phyloP scores from a whole-genome alignment of 1,140 invertebrate genomes.

The Drosophila bifasciata region DNA sequence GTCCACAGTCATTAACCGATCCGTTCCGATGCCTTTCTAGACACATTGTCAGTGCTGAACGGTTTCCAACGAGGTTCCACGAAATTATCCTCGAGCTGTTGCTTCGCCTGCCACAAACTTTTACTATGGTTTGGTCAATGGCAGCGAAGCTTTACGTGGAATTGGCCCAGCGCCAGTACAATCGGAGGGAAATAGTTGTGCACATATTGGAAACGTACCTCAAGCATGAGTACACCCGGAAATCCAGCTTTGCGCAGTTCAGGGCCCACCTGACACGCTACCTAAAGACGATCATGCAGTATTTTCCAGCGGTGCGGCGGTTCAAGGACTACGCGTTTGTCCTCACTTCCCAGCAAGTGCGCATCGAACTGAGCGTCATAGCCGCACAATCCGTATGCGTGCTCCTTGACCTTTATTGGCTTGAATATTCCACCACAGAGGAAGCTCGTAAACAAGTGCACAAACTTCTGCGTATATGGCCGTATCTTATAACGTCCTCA shows the following conservation, averaged over 20 bases:
- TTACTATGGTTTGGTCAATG: background rate
- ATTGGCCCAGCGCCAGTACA: constrained; percentile 42
- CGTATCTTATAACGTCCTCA: constrained; percentile 16
- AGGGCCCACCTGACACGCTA: constrained; percentile 25
- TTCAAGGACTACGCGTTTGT: constrained; percentile 35
- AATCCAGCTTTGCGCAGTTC: constrained; percentile 20
- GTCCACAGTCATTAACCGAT: no score
- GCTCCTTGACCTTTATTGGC: constrained; percentile 33
- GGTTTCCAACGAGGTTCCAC: constrained; percentile 45
- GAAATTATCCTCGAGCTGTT: constrained; percentile 47
- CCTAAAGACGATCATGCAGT: constrained; percentile 17
- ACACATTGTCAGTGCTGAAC: constrained; percentile 45
- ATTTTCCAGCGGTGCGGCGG: constrained; percentile 25
- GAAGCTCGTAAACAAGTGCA: constrained; percentile 31
- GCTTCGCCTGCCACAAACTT: constrained; percentile 7
- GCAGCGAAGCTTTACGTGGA: constrained; percentile 54
- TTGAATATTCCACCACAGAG: constrained; percentile 12
- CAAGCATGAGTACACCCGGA: constrained; percentile 21
- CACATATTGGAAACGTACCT: constrained; percentile 56
- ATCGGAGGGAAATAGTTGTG: constrained; percentile 32
- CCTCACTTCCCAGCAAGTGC: constrained; percentile 10
- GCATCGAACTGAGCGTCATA: constrained; percentile 45
- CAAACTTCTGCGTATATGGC: constrained; percentile 34
- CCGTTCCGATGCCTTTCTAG: constrained; percentile 6
- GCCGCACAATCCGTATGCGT: constrained; percentile 41